Conservation (phyloP, 1,140 invertebrate genomes). For the Euura saliciscinereae region DNA sequence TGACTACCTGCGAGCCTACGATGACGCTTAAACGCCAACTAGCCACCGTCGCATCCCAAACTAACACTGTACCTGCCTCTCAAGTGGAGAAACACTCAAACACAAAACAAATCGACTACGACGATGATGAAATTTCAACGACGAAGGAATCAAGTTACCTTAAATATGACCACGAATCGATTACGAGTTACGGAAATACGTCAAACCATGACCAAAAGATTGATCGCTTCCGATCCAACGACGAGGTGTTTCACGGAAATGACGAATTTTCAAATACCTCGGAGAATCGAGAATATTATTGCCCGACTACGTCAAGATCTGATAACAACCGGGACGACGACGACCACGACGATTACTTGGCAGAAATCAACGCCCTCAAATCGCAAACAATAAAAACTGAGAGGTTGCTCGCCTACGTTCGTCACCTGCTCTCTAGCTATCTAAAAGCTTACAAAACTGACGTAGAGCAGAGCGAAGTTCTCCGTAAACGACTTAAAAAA, state of each 20-base stretch:
- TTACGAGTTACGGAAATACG: neutral
- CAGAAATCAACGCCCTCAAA: neutral
- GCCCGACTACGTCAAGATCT: conserved; percentile 12
- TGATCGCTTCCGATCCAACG: neutral
- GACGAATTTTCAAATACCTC: neutral
- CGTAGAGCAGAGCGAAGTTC: conserved; percentile 31
- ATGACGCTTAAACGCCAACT: conserved; percentile 61
- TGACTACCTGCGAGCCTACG: conserved; percentile 60
- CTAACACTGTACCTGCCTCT: conserved; percentile 58
- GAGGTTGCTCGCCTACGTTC: conserved; percentile 30
- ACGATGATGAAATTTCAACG: conserved; percentile 5
- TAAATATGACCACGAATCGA: neutral
- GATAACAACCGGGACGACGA: conserved; percentile 15
- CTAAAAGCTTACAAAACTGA: conserved; percentile 34
- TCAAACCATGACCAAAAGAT: neutral
- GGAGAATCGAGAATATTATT: conserved; percentile 8
- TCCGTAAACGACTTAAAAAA: conserved; percentile 45
- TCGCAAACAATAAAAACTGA: neutral
- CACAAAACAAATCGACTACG: neutral
- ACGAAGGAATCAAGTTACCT: neutral
- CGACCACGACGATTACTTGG: neutral
- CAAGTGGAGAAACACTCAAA: conserved; percentile 37
- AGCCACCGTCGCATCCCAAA: conserved; percentile 58
- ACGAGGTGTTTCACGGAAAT: neutral
- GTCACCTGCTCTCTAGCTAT: conserved; percentile 41